Evolutionary conservation across 2,888 invertebrate species (phyloP).

Genomic region (Orthosia gothica): DNA sequence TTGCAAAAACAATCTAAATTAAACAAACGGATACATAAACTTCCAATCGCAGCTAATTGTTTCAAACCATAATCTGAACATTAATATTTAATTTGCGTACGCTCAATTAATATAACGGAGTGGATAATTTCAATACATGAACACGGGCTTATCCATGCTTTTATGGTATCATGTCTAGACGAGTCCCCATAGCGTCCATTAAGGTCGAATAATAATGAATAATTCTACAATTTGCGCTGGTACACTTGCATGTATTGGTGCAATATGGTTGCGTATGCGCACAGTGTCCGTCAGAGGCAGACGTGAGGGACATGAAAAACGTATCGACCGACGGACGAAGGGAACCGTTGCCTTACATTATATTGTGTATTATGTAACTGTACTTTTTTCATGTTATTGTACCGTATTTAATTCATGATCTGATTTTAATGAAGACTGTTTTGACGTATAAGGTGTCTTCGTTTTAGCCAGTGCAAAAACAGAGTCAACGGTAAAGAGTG

Average conservation of each 20-base stretch:
- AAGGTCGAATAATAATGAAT: slow-evolving; percentile 78
- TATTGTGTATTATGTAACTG: slow-evolving; percentile 75
- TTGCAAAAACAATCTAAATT: slow-evolving; percentile 34
- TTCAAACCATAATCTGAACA: slow-evolving; percentile 42
- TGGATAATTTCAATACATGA: slow-evolving; percentile 62
- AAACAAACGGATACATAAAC: slow-evolving; percentile 59
- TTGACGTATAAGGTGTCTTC: slow-evolving; percentile 26
- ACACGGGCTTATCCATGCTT: slow-evolving; percentile 68
- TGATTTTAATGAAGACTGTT: slow-evolving; percentile 53
- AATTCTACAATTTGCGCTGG: slow-evolving; percentile 78
- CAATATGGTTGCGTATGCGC: slow-evolving; percentile 77
- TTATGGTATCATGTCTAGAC: slow-evolving; percentile 72
- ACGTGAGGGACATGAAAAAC: slow-evolving; percentile 78
- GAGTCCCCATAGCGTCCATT: slow-evolving; percentile 65
- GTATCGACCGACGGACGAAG: slow-evolving; percentile 65
- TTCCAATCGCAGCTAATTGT: slow-evolving; percentile 57
- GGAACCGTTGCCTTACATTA: slow-evolving; percentile 72
- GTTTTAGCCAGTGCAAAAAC: slow-evolving; percentile 17
- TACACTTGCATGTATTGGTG: slow-evolving; percentile 79
- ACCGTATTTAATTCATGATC: slow-evolving; percentile 55
- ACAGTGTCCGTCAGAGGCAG: slow-evolving; percentile 60
- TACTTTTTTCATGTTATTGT: slow-evolving; percentile 71
- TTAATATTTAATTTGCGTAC: slow-evolving; percentile 62
- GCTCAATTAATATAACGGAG: slow-evolving; percentile 62
- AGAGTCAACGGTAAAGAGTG: slow-evolving; percentile 11